Conservation (phyloP, 2,797 vertebrate species). For the Alfaro cultratus region DNA sequence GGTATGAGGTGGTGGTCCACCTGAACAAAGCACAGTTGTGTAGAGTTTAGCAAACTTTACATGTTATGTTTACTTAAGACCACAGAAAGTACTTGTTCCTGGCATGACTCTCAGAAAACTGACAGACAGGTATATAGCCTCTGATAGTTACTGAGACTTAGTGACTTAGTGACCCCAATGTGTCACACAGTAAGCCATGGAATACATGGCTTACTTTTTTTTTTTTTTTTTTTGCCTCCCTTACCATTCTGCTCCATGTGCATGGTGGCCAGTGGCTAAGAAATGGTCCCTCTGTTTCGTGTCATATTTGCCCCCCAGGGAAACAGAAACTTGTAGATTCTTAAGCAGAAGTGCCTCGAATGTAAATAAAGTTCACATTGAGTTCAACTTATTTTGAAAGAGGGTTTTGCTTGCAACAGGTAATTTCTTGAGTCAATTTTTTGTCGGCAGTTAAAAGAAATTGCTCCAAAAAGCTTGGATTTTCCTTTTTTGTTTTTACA, state of each 20-base stretch:
- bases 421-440: neutral
- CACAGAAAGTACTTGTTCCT: neutral
- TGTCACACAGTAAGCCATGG: neutral
- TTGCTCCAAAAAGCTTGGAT: neutral
- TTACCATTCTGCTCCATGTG: neutral
- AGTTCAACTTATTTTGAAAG: neutral
- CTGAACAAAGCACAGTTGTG: neutral
- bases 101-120: neutral
- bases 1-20: neutral
- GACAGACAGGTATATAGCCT: neutral
- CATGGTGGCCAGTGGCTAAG: neutral
- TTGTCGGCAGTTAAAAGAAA: neutral
- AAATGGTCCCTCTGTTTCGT: neutral
- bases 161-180: neutral
- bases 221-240: neutral
- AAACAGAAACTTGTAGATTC: neutral
- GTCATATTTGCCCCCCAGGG: neutral
- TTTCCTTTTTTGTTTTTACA: neutral
- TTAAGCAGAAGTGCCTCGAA: neutral
- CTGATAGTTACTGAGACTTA: neutral
- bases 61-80: no score
- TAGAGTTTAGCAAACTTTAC: neutral
- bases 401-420: neutral
- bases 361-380: neutral
- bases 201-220: no score